Evolutionary conservation across 1,140 invertebrate genomes (phyloP).

Genomic region (Drosophila lowei): DNA sequence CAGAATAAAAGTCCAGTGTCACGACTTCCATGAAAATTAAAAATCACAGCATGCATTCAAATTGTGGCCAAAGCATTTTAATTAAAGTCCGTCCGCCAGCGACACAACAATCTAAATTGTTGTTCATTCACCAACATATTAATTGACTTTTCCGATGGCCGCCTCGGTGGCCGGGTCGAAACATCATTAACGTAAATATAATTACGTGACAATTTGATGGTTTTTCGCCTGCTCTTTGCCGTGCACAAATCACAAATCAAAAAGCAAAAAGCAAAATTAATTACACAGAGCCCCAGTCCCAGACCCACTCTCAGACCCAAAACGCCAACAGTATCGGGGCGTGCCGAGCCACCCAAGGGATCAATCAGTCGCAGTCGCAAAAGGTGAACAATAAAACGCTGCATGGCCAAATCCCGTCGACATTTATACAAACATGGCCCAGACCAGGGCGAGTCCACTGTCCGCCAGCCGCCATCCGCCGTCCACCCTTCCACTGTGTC

Average conservation of each 20-base stretch:
- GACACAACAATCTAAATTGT: slow-evolving; percentile 59
- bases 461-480: slow-evolving; percentile 12
- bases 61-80: slow-evolving; percentile 60
- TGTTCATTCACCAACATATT: slow-evolving; percentile 65
- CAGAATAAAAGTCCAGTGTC: slow-evolving; percentile 33
- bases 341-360: slow-evolving; percentile 64
- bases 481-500: not conserved
- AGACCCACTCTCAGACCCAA: not conserved
- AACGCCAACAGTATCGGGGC: slow-evolving; percentile 20
- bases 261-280: slow-evolving; percentile 69
- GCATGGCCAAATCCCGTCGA: slow-evolving; percentile 39
- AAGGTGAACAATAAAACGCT: slow-evolving; percentile 73
- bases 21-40: slow-evolving; percentile 70
- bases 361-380: slow-evolving; percentile 71
- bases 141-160: slow-evolving; percentile 72
- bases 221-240: slow-evolving; percentile 36
- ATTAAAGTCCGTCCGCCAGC: slow-evolving; percentile 51
- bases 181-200: slow-evolving; percentile 80
- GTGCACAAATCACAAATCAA: slow-evolving; percentile 51
- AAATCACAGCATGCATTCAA: slow-evolving; percentile 69
- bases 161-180: slow-evolving; percentile 29
- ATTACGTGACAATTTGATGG: slow-evolving; percentile 80
- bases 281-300: slow-evolving; percentile 40
- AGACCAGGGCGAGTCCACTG: slow-evolving; percentile 3
- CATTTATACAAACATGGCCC: slow-evolving; percentile 61